Conservation (phyloP, 2,888 invertebrate species). For the Andrena fulva region DNA sequence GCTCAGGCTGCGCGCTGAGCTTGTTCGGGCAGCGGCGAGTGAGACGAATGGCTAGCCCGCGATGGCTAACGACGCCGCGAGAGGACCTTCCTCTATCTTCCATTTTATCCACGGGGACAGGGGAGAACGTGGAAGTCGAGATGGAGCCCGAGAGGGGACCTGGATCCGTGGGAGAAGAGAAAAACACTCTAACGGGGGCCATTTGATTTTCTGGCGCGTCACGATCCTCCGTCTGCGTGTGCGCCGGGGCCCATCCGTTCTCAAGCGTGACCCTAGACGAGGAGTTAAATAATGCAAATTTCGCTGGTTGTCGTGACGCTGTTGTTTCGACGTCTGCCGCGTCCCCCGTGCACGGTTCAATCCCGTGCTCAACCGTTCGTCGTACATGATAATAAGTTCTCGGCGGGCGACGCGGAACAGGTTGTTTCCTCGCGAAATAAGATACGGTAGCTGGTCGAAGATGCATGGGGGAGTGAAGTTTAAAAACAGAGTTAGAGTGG, state of each 20-base stretch:
- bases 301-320: slow-evolving; percentile 7
- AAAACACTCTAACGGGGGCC: slow-evolving; percentile 74
- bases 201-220: slow-evolving; percentile 52
- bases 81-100: slow-evolving; percentile 1
- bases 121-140: slow-evolving; percentile 11
- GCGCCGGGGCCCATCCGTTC: slow-evolving; percentile 5
- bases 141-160: slow-evolving; percentile 4
- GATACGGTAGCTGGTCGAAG: not conserved
- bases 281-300: slow-evolving; percentile 36
- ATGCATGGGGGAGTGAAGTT: no score
- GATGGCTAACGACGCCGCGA: slow-evolving; percentile 31
- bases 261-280: slow-evolving; percentile 6
- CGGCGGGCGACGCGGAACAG: not conserved
- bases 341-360: slow-evolving; percentile 1
- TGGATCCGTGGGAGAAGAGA: slow-evolving; percentile 28
- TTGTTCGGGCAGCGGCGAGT: slow-evolving; percentile 52
- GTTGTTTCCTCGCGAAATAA: not conserved
- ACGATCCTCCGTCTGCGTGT: slow-evolving; percentile 3
- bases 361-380: slow-evolving; percentile 5
- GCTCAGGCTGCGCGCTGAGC: not conserved
- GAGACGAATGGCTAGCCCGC: slow-evolving; percentile 60
- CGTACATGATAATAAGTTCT: slow-evolving; percentile 13
- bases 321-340: slow-evolving; percentile 8
- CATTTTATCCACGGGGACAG: not conserved
- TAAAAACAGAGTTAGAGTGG: no score